Percentiles rank a stretch among this genome's conserved stretches.
These are phyloP conservation scores for Ptychobarbus kaznakovi DNA, from an alignment of 2,797 vertebrate species.

Conservation along the genomic window DNA sequence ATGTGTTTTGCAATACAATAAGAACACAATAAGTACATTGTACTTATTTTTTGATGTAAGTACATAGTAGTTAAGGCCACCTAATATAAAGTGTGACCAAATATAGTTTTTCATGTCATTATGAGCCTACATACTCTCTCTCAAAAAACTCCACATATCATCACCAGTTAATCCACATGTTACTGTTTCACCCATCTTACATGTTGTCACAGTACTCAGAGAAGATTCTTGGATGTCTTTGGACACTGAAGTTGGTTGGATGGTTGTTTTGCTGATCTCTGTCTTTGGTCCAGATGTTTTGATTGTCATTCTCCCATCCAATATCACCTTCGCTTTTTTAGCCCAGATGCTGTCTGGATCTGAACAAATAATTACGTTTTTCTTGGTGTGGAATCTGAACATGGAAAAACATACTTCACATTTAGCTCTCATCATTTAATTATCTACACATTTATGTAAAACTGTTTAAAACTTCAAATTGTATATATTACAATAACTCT, in stretches of 20 bases:
- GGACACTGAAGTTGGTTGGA: neutral
- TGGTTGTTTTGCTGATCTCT: neutral
- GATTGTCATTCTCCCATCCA: neutral
- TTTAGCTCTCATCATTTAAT: neutral
- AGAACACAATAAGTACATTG: no score
- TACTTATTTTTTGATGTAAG: no score
- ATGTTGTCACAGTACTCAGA: neutral
- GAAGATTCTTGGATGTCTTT: neutral
- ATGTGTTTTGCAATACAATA: no score
- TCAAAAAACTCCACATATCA: no score
- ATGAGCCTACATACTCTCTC: neutral
- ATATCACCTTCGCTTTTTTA: neutral
- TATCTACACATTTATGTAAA: rapidly evolving
- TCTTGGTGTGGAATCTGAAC: neutral
- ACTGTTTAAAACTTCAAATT: neutral
- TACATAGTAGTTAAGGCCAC: no score
- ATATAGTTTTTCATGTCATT: neutral
- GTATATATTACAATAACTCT: neutral
- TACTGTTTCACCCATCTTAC: neutral
- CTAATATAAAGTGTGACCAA: no score
- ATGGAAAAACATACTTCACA: neutral
- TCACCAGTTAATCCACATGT: neutral
- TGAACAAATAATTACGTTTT: neutral
- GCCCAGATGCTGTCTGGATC: rapidly evolving
- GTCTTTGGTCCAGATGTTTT: neutral